A percentile compares a stretch with the other conserved stretches of the same genome.
Evolutionary conservation across 2,888 invertebrate species (phyloP).

Genomic region (Philaethria dido): DNA sequence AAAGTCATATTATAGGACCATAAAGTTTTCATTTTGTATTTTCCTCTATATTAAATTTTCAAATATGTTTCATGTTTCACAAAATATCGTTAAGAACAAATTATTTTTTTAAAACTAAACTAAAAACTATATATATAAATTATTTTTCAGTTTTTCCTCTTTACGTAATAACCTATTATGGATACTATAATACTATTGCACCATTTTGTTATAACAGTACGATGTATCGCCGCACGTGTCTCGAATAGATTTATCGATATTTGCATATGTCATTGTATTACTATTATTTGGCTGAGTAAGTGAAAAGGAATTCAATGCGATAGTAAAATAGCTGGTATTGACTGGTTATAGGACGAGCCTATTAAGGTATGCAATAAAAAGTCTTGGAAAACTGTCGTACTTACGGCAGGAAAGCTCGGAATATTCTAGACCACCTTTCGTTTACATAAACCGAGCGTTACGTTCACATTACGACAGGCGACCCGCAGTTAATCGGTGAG

Average conservation of each 20-base stretch:
- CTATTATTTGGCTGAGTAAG: constrained; percentile 47
- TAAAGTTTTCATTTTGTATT: no score
- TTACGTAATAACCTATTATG: constrained; percentile 11
- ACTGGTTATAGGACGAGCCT: constrained; percentile 34
- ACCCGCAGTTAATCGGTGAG: constrained; percentile 31
- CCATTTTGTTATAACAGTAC: constrained; percentile 39
- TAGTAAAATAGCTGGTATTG: constrained; percentile 21
- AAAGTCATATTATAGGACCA: no score
- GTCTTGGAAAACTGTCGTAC: constrained; percentile 51
- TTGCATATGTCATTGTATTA: constrained; percentile 51
- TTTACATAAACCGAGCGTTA: constrained; percentile 53
- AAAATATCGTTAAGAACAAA: no score
- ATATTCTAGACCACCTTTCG: constrained; percentile 63
- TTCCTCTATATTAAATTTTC: no score
- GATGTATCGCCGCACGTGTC: constrained; percentile 42
- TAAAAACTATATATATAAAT: neutral
- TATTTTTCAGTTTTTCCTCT: constrained; percentile 3
- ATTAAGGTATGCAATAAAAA: constrained; percentile 45
- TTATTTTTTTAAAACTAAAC: neutral
- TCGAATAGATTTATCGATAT: constrained; percentile 48
- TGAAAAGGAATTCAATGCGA: constrained; percentile 42
- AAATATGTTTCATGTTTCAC: no score
- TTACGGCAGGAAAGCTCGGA: constrained; percentile 65
- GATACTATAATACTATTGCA: constrained; percentile 4
- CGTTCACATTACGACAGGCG: constrained; percentile 41